Base-by-base conservation (phyloP, 2,113 vertebrate species). In the Microcebus ravelobensis region DNA sequence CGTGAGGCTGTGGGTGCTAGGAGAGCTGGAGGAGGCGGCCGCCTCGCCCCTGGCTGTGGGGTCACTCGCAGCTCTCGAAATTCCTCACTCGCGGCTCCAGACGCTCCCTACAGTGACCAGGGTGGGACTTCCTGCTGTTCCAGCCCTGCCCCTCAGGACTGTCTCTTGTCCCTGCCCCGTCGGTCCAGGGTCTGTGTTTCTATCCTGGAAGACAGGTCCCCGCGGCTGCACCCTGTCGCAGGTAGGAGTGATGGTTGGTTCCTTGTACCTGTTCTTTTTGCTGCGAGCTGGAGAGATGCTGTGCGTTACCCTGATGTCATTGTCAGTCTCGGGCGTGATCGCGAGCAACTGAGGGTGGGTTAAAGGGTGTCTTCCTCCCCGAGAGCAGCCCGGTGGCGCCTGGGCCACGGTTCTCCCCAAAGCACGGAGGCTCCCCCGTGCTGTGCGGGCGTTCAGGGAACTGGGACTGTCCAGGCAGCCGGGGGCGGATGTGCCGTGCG, bases 31-130 rank as follows among this genome's bases (percentile, higher is more conserved):
- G 65, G 18, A 45, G 3, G 6, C 4, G 20, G 15, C 25, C 1
- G 0, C 8, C 50, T 4, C 8, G 2, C 55, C 31, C 39, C 27
- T n/a, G 5, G 0, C 45, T 0, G 9, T 2, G 3, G 23, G 18
- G 29, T 76, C 23, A 2, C 36, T 57, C 10, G n/a, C 57, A 67
- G 29, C 8, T 25, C 27, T 39, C 31, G 79, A 50, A 9, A 20
- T 27, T 42, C 45, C 68, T 52, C 2, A 0, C 3, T 1, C 3
- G 6, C 36, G 39, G 10, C 8, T 42, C 12, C 48, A 80, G 73
- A 17, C 18, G 6, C 59, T 25, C 39, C 36, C 14, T 71, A 10
- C 2, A 31, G 31, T 4, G 59, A 45, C 12, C n/a, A 13, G 74
- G 50, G 48, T 13, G 8, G 63, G 70, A 52, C 17, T 77, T 14